Evolutionary conservation across 2,113 vertebrate species (phyloP).

Genomic region (Rhea pennata): DNA sequence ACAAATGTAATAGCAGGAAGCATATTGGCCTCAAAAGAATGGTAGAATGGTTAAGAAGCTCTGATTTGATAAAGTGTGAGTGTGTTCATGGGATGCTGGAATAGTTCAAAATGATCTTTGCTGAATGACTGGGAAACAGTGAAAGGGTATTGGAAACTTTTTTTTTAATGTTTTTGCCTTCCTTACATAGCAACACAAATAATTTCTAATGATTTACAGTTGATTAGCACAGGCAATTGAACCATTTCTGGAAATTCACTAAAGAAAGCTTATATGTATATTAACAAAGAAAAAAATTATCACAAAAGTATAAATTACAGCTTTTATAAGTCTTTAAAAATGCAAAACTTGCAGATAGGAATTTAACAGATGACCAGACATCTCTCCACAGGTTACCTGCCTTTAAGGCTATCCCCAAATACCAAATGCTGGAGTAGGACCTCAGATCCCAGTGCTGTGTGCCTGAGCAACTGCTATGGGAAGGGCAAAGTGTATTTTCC

Average conservation of each 20-base stretch:
- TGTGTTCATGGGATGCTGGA: not conserved
- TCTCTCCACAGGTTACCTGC: not conserved
- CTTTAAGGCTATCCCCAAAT: not conserved
- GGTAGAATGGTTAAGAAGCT: not conserved
- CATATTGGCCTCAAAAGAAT: not conserved
- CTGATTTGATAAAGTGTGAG: not conserved
- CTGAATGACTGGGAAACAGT: not conserved
- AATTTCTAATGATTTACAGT: not conserved
- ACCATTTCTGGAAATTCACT: not conserved
- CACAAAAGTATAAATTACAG: not conserved
- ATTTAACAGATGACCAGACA: not conserved
- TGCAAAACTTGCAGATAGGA: not conserved
- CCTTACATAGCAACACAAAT: not conserved
- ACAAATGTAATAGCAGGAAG: not conserved
- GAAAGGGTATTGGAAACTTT: not conserved
- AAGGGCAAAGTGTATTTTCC: too few species aligned
- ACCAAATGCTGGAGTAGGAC: not conserved
- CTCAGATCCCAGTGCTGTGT: too few species aligned
- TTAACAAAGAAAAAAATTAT: not conserved
- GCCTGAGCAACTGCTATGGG: too few species aligned
- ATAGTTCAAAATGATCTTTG: not conserved
- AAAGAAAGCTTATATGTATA: not conserved
- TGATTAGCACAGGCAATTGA: not conserved
- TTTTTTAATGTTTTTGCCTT: not conserved
- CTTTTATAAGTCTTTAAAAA: not conserved